Percentiles rank a stretch among this genome's conserved stretches.
phyloP scores from a whole-genome alignment of 2,888 invertebrate genomes.

The Aleiodes alternator region DNA sequence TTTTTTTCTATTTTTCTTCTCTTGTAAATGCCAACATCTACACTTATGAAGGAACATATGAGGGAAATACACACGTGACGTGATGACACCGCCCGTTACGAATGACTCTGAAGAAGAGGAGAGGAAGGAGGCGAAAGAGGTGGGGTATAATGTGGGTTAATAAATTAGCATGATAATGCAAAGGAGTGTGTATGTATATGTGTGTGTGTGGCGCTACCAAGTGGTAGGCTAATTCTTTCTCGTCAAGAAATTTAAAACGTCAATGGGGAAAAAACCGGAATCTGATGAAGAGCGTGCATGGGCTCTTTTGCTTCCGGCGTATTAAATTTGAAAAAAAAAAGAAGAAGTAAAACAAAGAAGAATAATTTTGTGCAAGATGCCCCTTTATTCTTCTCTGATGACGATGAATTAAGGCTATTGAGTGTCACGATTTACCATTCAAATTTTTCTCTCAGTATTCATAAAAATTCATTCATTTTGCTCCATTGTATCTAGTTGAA shows the following conservation, averaged over 20 bases:
- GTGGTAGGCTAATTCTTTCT: constrained; percentile 21
- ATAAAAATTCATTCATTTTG: too few species aligned
- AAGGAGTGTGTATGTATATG: constrained; percentile 36
- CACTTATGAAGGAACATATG: background rate
- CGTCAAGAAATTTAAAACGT: constrained; percentile 34
- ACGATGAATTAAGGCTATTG: too few species aligned
- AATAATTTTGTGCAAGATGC: background rate
- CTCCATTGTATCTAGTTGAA: too few species aligned
- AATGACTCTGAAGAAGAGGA: constrained; percentile 47
- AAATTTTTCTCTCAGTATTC: too few species aligned
- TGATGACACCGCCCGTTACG: constrained; percentile 56
- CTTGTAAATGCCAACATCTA: background rate
- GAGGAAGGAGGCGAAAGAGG: constrained; percentile 22
- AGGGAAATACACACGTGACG: constrained; percentile 49
- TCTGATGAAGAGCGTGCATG: constrained; percentile 15
- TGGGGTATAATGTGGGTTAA: constrained; percentile 54
- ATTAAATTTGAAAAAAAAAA: background rate
- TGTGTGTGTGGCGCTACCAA: constrained; percentile 42
- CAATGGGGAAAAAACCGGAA: constrained; percentile 16
- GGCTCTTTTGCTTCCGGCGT: constrained; percentile 6
- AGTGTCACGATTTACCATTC: too few species aligned
- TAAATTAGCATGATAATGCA: constrained; percentile 59
- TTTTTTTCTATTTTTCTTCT: background rate
- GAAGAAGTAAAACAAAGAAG: background rate
- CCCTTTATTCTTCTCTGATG: too few species aligned